Percentiles rank a stretch among this genome's conserved stretches.
These are phyloP conservation scores for Phrynocephalus forsythii DNA, from an alignment of 2,797 vertebrate species.

Conservation along the genomic window DNA sequence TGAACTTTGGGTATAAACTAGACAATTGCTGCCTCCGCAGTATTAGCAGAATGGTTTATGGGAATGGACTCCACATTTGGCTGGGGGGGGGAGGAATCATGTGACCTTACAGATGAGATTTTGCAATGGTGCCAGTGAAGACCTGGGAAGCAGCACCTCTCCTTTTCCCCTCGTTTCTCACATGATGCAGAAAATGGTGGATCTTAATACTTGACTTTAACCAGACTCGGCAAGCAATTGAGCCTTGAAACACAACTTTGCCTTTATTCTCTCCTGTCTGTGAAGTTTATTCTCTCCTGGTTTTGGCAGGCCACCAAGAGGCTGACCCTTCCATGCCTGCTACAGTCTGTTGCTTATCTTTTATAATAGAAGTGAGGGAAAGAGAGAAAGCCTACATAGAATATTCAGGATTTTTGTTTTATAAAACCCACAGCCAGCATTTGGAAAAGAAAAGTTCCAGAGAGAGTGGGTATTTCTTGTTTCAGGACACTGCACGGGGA, in stretches of 20 bases:
- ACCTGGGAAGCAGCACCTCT: constrained; percentile 84
- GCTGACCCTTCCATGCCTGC: constrained; percentile 84
- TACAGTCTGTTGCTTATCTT: constrained; percentile 82
- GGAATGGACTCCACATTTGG: constrained; percentile 89
- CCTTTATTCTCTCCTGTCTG: constrained; percentile 79
- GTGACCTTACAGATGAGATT: constrained; percentile 90
- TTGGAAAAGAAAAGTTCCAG: constrained; percentile 59
- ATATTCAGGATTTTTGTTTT: constrained; percentile 72
- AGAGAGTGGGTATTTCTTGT: constrained; percentile 3
- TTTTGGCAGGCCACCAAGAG: constrained; percentile 85
- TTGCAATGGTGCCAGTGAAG: constrained; percentile 88
- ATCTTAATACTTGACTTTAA: constrained; percentile 86
- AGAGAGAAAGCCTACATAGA: constrained; percentile 76
- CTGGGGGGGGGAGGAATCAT: constrained; percentile 83
- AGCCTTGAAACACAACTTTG: constrained; percentile 83
- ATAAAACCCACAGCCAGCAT: constrained; percentile 63
- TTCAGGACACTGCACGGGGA: not conserved
- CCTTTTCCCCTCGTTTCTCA: constrained; percentile 82
- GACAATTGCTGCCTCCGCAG: constrained; percentile 97
- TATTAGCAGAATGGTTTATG: constrained; percentile 92
- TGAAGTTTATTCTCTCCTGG: constrained; percentile 77
- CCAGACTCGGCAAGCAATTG: constrained; percentile 84
- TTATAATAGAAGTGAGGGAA: constrained; percentile 75
- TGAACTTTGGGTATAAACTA: constrained; percentile 91
- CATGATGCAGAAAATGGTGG: constrained; percentile 93